Conservation (phyloP, 2,888 invertebrate genomes). For the Papilio gigon region DNA sequence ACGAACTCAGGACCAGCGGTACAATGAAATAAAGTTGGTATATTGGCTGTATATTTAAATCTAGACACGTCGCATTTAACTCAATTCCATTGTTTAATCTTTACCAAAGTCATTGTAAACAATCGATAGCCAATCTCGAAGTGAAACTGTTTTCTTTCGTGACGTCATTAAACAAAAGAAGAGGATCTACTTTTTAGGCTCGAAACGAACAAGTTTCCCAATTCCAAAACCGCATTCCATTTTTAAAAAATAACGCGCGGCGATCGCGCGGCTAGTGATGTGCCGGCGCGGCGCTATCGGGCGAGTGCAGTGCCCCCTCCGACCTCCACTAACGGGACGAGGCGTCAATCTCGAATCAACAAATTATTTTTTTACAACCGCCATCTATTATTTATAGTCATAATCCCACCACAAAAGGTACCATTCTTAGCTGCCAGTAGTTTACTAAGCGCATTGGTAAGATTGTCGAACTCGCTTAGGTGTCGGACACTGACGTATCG, state of each 20-base stretch:
- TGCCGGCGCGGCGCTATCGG: conserved; percentile 65
- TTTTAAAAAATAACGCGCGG: conserved; percentile 61
- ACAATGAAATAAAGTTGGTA: background rate
- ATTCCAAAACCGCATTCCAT: conserved; percentile 73
- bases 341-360: conserved; percentile 73
- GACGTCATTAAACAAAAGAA: conserved; percentile 48
- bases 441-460: conserved; percentile 43
- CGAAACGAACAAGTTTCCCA: conserved; percentile 64
- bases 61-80: background rate
- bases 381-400: conserved; percentile 42
- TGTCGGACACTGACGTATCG: conserved; percentile 67
- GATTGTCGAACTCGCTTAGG: conserved; percentile 52
- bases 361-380: conserved; percentile 52
- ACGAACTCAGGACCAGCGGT: background rate
- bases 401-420: conserved; percentile 55
- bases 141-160: conserved; percentile 30
- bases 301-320: conserved; percentile 65
- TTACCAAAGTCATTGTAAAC: background rate
- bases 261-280: conserved; percentile 62
- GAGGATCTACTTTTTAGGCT: conserved; percentile 58
- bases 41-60: background rate
- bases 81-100: background rate
- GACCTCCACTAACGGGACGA: conserved; percentile 68
- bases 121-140: conserved; percentile 22
- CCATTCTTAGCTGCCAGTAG: conserved; percentile 45